These are phyloP conservation scores for Camponotus vicinus DNA, from an alignment of 1,140 invertebrate genomes.

Conservation along the genomic window DNA sequence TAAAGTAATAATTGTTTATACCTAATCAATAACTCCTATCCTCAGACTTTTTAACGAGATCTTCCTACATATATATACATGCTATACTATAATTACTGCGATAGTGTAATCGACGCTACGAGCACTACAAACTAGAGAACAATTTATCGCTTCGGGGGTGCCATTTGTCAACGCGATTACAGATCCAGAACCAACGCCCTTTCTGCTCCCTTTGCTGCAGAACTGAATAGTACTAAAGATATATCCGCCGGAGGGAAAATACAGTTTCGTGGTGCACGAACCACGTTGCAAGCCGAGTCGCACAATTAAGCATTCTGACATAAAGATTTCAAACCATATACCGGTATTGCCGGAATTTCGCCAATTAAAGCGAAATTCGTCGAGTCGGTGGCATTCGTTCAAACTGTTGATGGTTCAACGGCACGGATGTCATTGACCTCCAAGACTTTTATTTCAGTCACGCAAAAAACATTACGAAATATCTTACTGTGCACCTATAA, in stretches of 20 bases:
- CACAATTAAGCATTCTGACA: conserved; percentile 71
- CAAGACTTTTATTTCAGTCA: conserved; percentile 34
- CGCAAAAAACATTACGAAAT: conserved; percentile 22
- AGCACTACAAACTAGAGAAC: conserved; percentile 61
- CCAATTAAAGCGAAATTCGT: conserved; percentile 72
- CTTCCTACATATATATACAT: neutral
- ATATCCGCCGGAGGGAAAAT: conserved; percentile 62
- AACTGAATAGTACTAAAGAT: conserved; percentile 63
- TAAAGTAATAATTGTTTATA: neutral
- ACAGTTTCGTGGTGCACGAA: conserved; percentile 63
- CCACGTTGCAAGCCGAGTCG: conserved; percentile 30
- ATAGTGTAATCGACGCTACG: conserved; percentile 58
- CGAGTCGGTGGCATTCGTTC: neutral
- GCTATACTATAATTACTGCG: conserved; percentile 47
- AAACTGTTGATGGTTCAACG: conserved; percentile 10
- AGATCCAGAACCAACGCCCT: conserved; percentile 63
- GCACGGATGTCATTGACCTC: conserved; percentile 14
- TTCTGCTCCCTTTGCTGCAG: conserved; percentile 59
- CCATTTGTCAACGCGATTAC: conserved; percentile 64
- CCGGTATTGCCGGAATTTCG: conserved; percentile 61
- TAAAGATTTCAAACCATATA: conserved; percentile 59
- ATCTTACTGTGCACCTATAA: neutral
- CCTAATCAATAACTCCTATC: conserved; percentile 17
- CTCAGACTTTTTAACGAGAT: conserved; percentile 43
- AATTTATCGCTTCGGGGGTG: conserved; percentile 61